Conservation (phyloP, 2,797 vertebrate species). For the Cuniculus paca region DNA sequence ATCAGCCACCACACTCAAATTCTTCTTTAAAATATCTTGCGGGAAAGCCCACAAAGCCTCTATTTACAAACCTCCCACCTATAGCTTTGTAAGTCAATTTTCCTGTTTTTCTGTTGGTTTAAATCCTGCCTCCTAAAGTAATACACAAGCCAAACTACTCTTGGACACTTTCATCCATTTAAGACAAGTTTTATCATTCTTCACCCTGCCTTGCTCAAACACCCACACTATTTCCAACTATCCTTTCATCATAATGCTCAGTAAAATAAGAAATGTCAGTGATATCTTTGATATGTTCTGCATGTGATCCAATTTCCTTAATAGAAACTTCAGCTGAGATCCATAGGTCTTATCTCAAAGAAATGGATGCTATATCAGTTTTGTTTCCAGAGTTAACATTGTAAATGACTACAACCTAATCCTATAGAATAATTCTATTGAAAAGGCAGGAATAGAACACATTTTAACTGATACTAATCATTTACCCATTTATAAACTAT, state of each 20-base stretch:
- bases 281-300: background rate
- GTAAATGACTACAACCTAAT: background rate
- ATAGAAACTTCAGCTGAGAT: background rate
- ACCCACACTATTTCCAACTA: fast-evolving
- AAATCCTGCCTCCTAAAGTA: background rate
- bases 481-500: background rate
- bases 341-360: background rate
- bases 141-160: background rate
- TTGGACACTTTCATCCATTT: background rate
- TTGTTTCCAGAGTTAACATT: constrained; percentile 25
- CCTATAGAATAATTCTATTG: background rate
- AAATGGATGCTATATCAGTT: background rate
- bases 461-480: background rate
- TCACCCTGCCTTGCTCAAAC: background rate
- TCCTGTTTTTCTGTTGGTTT: background rate
- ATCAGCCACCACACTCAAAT: background rate
- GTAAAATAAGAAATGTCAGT: background rate
- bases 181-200: too few species aligned
- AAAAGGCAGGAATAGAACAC: background rate
- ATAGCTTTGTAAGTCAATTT: background rate
- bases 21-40: background rate
- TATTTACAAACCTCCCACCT: background rate
- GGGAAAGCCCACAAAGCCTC: background rate
- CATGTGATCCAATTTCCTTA: background rate
- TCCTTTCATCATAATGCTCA: background rate